Percentiles rank a stretch among this genome's conserved stretches.
These are phyloP conservation scores for Epirrita christyi DNA, from an alignment of 2,888 invertebrate genomes.

Conservation along the genomic window DNA sequence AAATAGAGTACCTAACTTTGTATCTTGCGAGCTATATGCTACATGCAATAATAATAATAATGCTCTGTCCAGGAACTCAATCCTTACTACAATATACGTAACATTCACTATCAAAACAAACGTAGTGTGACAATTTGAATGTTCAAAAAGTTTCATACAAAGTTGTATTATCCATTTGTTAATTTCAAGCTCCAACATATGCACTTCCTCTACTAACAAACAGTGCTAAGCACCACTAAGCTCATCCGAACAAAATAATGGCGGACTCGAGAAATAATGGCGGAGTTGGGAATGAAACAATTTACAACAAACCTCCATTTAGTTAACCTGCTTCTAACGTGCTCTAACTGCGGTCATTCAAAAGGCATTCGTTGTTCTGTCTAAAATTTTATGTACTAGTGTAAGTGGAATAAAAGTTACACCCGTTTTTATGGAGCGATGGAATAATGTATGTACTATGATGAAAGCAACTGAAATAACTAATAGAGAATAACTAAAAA, in stretches of 20 bases:
- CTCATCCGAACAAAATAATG: slow-evolving; percentile 32
- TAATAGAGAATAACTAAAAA: too few relatives aligned
- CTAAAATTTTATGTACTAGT: not conserved
- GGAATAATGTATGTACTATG: not conserved
- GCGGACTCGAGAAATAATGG: slow-evolving; percentile 27
- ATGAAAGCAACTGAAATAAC: not conserved
- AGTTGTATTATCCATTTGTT: slow-evolving; percentile 16
- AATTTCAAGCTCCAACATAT: slow-evolving; percentile 25
- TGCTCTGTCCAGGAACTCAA: too few relatives aligned
- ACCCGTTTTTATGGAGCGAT: not conserved
- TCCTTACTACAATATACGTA: not conserved
- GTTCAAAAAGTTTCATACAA: slow-evolving; percentile 11
- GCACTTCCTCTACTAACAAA: slow-evolving; percentile 29
- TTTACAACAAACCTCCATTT: slow-evolving; percentile 28
- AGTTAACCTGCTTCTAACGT: slow-evolving; percentile 22
- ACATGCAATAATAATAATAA: too few relatives aligned
- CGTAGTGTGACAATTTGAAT: slow-evolving; percentile 7
- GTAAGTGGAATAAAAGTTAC: not conserved
- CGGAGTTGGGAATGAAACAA: slow-evolving; percentile 25
- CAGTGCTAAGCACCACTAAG: slow-evolving; percentile 31
- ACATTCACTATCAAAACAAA: slow-evolving; percentile 3
- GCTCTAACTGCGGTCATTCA: slow-evolving; percentile 11
- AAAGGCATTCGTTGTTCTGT: slow-evolving; percentile 3
- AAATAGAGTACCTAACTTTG: too few relatives aligned
- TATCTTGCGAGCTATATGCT: too few relatives aligned